Evolutionary conservation across 2,888 invertebrate genomes (phyloP).

Genomic region (Beris morrisii): DNA sequence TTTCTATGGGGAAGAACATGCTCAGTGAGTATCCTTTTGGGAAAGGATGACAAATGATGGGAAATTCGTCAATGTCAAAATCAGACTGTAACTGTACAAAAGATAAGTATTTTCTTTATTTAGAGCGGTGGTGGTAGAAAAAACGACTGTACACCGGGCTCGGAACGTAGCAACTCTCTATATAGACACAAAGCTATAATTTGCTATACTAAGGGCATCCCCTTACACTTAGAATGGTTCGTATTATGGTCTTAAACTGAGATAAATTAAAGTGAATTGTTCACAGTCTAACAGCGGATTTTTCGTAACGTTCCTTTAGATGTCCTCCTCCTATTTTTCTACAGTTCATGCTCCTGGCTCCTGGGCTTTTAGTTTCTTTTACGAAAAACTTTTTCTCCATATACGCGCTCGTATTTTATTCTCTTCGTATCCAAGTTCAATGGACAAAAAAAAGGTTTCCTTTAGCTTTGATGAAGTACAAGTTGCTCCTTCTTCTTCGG

Average conservation of each 20-base stretch:
- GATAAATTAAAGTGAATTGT: slow-evolving; percentile 32
- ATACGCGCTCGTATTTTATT: too few species aligned
- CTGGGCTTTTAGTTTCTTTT: too few species aligned
- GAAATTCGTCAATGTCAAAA: slow-evolving; percentile 58
- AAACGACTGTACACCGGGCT: slow-evolving; percentile 20
- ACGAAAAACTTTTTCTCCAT: too few species aligned
- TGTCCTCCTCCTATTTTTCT: slow-evolving; percentile 25
- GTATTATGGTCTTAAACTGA: slow-evolving; percentile 32
- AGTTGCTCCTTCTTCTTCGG: too few species aligned
- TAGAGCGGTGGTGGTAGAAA: slow-evolving; percentile 26
- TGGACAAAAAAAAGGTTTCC: too few species aligned
- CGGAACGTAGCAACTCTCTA: slow-evolving; percentile 2
- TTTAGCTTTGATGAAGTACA: too few species aligned
- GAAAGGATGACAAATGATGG: slow-evolving; percentile 56
- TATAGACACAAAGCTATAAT: background rate
- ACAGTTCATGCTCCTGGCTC: too few species aligned
- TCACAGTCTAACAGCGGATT: slow-evolving; percentile 30
- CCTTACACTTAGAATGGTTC: slow-evolving; percentile 26
- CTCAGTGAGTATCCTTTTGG: slow-evolving; percentile 48
- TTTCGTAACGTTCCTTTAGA: slow-evolving; percentile 8
- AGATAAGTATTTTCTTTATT: slow-evolving; percentile 36
- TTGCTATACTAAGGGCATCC: slow-evolving; percentile 17
- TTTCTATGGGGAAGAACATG: slow-evolving; percentile 20
- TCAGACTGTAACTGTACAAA: slow-evolving; percentile 57
- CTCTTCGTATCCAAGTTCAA: too few species aligned